phyloP scores from a whole-genome alignment of 1,140 invertebrate genomes.

The Drosophila nasuta region DNA sequence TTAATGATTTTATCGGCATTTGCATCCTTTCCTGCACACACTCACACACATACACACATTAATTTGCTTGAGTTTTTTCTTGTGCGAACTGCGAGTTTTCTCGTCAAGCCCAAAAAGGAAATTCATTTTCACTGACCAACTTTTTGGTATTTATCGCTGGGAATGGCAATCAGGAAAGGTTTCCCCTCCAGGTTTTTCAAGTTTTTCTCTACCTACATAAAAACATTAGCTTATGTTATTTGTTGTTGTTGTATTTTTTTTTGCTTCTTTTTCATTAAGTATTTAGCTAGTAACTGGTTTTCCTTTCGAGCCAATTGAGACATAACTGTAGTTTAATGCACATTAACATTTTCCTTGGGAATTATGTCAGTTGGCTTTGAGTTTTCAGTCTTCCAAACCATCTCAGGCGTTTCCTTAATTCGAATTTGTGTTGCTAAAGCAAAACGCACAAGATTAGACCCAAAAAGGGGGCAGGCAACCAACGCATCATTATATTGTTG shows the following conservation, averaged over 20 bases:
- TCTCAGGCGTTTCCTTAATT: constrained; percentile 35
- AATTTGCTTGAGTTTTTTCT: constrained; percentile 8
- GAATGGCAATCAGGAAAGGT: constrained; percentile 70
- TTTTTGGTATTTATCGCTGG: constrained; percentile 43
- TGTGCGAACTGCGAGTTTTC: neutral
- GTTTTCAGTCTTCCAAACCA: neutral
- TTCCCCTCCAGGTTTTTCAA: constrained; percentile 40
- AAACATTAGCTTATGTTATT: constrained; percentile 26
- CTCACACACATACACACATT: constrained; percentile 2
- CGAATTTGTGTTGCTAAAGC: neutral
- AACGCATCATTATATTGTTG: constrained; percentile 24
- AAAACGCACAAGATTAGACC: constrained; percentile 42
- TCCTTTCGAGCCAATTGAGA: constrained; percentile 59
- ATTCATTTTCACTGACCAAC: constrained; percentile 69
- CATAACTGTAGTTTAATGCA: constrained; percentile 70
- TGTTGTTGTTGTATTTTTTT: too few species aligned
- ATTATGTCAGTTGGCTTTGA: constrained; percentile 70
- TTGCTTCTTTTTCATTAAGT: constrained; percentile 43
- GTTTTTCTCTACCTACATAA: constrained; percentile 52
- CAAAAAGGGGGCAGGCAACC: neutral
- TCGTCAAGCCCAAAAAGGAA: constrained; percentile 55
- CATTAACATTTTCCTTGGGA: constrained; percentile 74
- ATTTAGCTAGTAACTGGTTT: constrained; percentile 57
- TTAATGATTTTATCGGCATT: constrained; percentile 43
- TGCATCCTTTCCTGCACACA: constrained; percentile 42